These are phyloP conservation scores for Phortica magna DNA, from an alignment of 2,888 invertebrate species.

Conservation along the genomic window DNA sequence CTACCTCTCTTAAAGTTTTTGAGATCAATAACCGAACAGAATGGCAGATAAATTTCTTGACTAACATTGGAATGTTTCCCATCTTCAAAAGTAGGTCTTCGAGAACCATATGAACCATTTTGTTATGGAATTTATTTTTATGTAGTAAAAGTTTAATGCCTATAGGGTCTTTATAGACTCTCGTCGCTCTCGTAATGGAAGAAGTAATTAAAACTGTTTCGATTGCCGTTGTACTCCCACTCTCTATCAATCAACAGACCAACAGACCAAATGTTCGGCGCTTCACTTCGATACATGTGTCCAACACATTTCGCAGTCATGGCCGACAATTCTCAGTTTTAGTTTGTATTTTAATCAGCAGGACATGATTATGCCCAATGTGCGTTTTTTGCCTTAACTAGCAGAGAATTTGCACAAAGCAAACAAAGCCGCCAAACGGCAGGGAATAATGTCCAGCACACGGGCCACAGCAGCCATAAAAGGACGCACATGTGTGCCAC, in stretches of 20 bases:
- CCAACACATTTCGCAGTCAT: conserved; percentile 51
- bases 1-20: no score
- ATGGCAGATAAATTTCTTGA: no score
- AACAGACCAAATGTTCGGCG: not conserved
- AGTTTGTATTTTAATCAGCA: conserved; percentile 38
- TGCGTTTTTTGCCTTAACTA: not conserved
- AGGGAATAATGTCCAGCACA: conserved; percentile 39
- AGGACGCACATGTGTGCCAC: conserved; percentile 52
- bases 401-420: conserved; percentile 37
- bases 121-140: no score
- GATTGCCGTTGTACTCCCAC: not conserved
- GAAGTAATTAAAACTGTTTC: not conserved
- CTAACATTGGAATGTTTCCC: no score
- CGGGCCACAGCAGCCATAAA: not conserved
- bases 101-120: no score
- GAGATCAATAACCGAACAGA: no score
- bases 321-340: conserved; percentile 50
- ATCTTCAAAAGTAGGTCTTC: no score
- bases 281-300: conserved; percentile 48
- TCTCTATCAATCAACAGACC: not conserved
- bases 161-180: no score
- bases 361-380: conserved; percentile 53
- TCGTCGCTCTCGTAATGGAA: no score
- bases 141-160: no score
- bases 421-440: conserved; percentile 45